Base-by-base conservation (phyloP, 2,888 invertebrate genomes). In the Gerris lacustris region DNA sequence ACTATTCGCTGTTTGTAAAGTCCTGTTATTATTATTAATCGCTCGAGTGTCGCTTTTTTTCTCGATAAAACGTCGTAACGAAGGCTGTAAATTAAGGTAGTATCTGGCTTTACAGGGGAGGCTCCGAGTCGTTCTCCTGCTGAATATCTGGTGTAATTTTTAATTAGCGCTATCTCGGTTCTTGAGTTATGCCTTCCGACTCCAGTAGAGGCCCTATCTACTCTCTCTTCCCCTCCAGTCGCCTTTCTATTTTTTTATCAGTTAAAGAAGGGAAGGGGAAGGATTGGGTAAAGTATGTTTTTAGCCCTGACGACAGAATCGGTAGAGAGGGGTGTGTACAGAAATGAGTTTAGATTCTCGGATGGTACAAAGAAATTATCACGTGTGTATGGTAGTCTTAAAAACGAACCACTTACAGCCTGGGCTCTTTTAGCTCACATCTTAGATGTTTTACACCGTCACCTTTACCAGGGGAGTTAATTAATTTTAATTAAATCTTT, bases 81-180 rank as follows among this genome's bases (percentile, higher is more conserved):
- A 72, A 74, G 75, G 72, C 73, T 73, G 72, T 74, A 74, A 74
- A 74, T 74, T 74, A 74, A 73, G 73, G 69, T 72, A 73, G 73
- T 74, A 74, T 74, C 74, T 73, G 67, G 71, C 55, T 11, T 11
- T 9, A 55, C 11, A 55, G 55, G 15, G 15, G 55, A 55, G 47
- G 73, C 74, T 74, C 74, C 72, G 73, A 73, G 71, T 70, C 68
- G 70, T 70, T 11, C 9, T 55, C 55, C 55, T 73, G 72, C 68
- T 72, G 74, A 74, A 74, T 74, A 74, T 74, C 74, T 74, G 74
- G 74, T 74, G 73, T 74, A 73, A 74, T 74, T 74, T 74, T 74
- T 74, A 74, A 74, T 74, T 74, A 74, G 74, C 72, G 74, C 73
- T 74, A 73, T 74, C 74, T 74, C 72, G 69, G 72, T 73, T 73